Evolutionary conservation across 2,113 vertebrate genomes (phyloP).

Genomic region (Solea senegalensis): DNA sequence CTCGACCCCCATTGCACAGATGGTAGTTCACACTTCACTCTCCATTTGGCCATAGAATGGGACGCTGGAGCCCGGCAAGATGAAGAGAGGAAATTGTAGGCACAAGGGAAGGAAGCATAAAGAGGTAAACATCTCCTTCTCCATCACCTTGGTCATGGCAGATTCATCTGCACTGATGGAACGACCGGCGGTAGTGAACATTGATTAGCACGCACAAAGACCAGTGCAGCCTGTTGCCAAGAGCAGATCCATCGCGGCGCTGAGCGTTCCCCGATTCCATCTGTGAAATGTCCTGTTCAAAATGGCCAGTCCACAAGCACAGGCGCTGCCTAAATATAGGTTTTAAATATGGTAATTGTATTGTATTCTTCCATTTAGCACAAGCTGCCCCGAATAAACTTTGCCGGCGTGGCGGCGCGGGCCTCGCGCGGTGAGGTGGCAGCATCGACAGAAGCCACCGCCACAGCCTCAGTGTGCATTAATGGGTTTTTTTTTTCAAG

Average conservation of each 20-base stretch:
- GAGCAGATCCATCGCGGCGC: constrained; percentile 20
- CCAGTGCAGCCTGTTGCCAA: constrained; percentile 25
- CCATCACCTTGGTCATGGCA: constrained; percentile 34
- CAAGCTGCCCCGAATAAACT: neutral
- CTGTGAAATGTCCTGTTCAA: constrained; percentile 7
- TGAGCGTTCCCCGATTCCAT: constrained; percentile 24
- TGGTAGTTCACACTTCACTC: constrained; percentile 57
- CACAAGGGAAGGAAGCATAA: neutral
- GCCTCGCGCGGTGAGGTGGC: too few species aligned
- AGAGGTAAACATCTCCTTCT: constrained; percentile 10
- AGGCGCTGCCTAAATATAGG: neutral
- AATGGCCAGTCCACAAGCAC: neutral
- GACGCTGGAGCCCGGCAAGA: constrained; percentile 37
- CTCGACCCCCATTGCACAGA: constrained; percentile 56
- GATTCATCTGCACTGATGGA: constrained; percentile 19
- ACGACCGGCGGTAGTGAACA: constrained; percentile 7
- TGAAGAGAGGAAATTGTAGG: constrained; percentile 31
- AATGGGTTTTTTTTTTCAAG: too few species aligned
- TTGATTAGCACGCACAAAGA: constrained; percentile 20
- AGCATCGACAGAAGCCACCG: too few species aligned
- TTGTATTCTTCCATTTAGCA: neutral
- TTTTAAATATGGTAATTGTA: constrained; percentile 13
- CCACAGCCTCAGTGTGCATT: too few species aligned
- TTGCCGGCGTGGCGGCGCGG: too few species aligned
- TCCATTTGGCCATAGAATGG: constrained; percentile 61